Conservation (phyloP, 2,888 invertebrate genomes). For the Psylliodes chrysocephalus region DNA sequence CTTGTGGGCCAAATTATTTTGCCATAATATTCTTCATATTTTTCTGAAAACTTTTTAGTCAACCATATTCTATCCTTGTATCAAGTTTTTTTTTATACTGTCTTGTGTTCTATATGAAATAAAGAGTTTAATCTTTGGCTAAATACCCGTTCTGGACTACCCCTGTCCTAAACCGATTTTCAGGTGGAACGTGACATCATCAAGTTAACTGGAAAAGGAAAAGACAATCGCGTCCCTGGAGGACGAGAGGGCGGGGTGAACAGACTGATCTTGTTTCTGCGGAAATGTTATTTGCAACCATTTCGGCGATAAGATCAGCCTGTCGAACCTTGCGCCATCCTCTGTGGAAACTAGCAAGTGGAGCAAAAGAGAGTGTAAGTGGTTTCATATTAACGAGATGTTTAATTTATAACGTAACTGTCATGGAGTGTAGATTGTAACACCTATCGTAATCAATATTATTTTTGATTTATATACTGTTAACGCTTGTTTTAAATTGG, state of each 20-base stretch:
- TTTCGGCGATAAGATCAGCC: constrained; percentile 67
- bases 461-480: too few species aligned
- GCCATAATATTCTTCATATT: too few species aligned
- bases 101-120: too few species aligned
- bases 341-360: neutral
- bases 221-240: constrained; percentile 30
- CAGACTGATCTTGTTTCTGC: constrained; percentile 65
- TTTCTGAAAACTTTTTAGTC: too few species aligned
- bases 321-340: constrained; percentile 58
- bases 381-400: neutral
- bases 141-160: neutral
- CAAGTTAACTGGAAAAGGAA: constrained; percentile 35
- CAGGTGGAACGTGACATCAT: constrained; percentile 42
- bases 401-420: too few species aligned
- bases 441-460: neutral
- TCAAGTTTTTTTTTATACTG: too few species aligned
- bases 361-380: neutral
- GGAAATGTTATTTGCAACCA: constrained; percentile 63
- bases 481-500: too few species aligned
- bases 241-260: constrained; percentile 55
- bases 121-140: too few species aligned
- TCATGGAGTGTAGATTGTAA: neutral
- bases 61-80: too few species aligned
- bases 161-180: constrained; percentile 19
- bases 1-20: too few species aligned